Base-by-base conservation (phyloP, 1,140 invertebrate species). In the Trichogramma pretiosum region DNA sequence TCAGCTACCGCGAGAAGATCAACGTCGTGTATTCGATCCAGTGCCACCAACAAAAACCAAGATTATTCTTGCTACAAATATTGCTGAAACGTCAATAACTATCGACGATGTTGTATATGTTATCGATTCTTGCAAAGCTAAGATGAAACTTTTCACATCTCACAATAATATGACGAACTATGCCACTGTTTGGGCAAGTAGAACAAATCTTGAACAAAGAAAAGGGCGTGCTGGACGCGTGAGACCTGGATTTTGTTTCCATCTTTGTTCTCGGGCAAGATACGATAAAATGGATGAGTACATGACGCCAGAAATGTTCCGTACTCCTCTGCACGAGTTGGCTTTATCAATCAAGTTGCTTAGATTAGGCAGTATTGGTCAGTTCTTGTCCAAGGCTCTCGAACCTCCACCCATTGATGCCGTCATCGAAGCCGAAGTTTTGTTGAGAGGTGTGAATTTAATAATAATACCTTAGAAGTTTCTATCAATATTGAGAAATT, bases 21-120 rank as follows among this genome's bases (percentile, higher is more conserved):
- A 95, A 61, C 79, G 87, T 39, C 83, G 80, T 74, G 89, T 93
- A 1, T 93, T 93, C 61, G 77, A 89, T 28, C 76, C 82, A 1
- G 86, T 89, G 4, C 81, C 86, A 1, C 62, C 74, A 0, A 73
- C 77, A 33, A 75, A 86, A 2, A 87, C 82, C 1, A 90, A 90
- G 76, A 81, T 93, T 32, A 93, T 95, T 57, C 62, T 94, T 11
- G 83, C 90, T 2, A 94, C 91, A 0, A 93, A 93, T 61, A 92
- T 95, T 57, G 90, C 90, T 0, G 91, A 95, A 73, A 91, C 89
- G 0, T 93, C 92, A 7, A 93, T 97, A 39, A 97, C 93, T 5
- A 98, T 98, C 53, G 87, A 98, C 63, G 93, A 98, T 65, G 87
- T 98, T 7, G 93, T 97, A 2, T 96, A 87, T 67, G 93, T 98